A percentile compares a stretch with the other conserved stretches of the same genome.
Evolutionary conservation across 2,888 invertebrate genomes (phyloP).

Genomic region (Drepanosiphum platanoidis): DNA sequence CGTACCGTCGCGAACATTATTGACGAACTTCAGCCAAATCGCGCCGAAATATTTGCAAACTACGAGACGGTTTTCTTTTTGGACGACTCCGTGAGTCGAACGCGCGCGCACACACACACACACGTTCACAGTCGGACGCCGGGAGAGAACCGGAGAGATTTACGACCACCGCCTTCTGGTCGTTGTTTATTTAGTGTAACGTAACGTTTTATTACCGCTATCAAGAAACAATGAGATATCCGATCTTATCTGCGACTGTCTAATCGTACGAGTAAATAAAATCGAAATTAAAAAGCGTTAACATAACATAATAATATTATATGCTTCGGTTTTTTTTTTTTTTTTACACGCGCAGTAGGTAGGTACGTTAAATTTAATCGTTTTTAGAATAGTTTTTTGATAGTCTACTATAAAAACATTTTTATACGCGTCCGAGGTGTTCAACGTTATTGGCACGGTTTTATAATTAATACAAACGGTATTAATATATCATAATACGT

Average conservation of each 20-base stretch:
- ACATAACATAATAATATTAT: not conserved
- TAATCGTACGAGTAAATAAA: slow-evolving; percentile 6
- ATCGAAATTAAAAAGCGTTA: not conserved
- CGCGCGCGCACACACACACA: too few relatives aligned
- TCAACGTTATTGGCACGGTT: not conserved
- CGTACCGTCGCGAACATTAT: too few relatives aligned
- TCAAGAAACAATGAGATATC: slow-evolving; percentile 16
- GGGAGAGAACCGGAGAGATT: not conserved
- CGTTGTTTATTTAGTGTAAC: slow-evolving; percentile 1
- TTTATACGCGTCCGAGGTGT: not conserved
- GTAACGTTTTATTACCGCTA: slow-evolving; percentile 10
- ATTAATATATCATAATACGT: not conserved
- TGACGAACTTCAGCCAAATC: too few relatives aligned
- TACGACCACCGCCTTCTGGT: slow-evolving; percentile 13
- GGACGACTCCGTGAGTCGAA: too few relatives aligned
- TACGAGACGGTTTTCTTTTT: not conserved
- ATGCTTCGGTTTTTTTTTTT: not conserved
- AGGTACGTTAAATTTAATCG: not conserved
- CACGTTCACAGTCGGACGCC: not conserved
- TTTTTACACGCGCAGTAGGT: not conserved
- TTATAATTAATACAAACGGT: not conserved
- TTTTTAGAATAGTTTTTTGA: not conserved
- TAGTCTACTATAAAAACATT: not conserved
- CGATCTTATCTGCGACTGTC: slow-evolving; percentile 5
- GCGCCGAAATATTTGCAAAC: too few relatives aligned